Evolutionary conservation across 2,113 vertebrate species (phyloP).

Genomic region (Saiga tatarica): DNA sequence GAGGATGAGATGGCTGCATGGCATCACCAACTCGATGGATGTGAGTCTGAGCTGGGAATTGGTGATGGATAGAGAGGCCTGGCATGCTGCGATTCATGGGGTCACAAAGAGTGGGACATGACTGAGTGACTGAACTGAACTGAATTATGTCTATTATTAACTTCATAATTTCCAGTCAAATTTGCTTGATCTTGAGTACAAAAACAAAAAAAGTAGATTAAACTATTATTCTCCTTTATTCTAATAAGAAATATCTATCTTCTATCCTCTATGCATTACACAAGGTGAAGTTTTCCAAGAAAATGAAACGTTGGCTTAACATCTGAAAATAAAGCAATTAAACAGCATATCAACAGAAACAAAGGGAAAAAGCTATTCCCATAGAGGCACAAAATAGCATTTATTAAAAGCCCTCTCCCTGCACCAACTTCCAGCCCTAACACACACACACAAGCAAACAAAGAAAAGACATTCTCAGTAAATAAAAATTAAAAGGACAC

Average conservation of each 20-base stretch:
- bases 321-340: not conserved
- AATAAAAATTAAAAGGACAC: not conserved
- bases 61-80: too few species aligned
- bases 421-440: rapidly evolving
- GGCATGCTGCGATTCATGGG: too few species aligned
- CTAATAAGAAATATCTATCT: not conserved
- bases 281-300: not conserved
- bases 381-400: not conserved
- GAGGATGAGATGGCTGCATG: too few species aligned
- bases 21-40: rapidly evolving
- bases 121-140: too few species aligned
- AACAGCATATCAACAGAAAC: not conserved
- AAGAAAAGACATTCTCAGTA: not conserved
- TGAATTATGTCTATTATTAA: not conserved
- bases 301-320: not conserved
- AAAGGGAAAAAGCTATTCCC: not conserved
- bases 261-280: not conserved
- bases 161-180: not conserved
- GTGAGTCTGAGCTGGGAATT: rapidly evolving
- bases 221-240: not conserved
- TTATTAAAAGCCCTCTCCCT: not conserved
- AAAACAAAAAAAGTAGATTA: not conserved
- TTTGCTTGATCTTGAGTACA: not conserved
- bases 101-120: rapidly evolving
- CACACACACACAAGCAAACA: not conserved